Conservation (phyloP, 2,797 vertebrate genomes). For the Martes flavigula region DNA sequence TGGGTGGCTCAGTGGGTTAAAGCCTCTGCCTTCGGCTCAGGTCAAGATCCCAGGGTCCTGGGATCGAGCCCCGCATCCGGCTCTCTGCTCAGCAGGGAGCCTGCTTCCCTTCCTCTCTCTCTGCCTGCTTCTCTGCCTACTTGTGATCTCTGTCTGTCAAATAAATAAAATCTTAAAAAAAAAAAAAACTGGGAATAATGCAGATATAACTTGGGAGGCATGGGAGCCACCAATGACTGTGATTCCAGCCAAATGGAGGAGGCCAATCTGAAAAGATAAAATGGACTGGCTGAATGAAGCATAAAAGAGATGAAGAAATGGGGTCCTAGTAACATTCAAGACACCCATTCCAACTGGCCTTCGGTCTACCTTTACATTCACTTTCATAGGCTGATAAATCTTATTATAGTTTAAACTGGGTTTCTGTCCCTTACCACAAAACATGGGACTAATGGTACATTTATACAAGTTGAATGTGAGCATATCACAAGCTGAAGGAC, state of each 20-base stretch:
- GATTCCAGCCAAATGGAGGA: neutral
- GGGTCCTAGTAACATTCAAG: neutral
- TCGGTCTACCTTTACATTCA: neutral
- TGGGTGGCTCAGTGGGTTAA: too few species aligned
- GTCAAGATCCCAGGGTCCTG: too few species aligned
- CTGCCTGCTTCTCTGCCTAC: too few species aligned
- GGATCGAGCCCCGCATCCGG: too few species aligned
- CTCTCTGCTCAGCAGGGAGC: too few species aligned
- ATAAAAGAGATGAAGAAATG: neutral
- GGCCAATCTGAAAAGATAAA: neutral
- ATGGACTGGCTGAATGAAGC: neutral
- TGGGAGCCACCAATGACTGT: neutral
- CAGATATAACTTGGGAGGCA: neutral
- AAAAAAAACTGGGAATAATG: neutral
- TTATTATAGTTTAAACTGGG: neutral
- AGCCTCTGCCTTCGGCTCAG: too few species aligned
- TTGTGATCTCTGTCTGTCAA: too few species aligned
- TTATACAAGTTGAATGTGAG: neutral
- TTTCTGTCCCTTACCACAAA: neutral
- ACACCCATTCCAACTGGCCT: neutral
- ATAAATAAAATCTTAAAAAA: too few species aligned
- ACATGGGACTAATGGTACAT: neutral
- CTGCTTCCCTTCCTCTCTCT: too few species aligned
- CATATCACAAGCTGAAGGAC: neutral
- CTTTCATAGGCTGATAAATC: neutral